Base-by-base conservation (phyloP, 2,113 vertebrate species). In the Semnornis frantzii region DNA sequence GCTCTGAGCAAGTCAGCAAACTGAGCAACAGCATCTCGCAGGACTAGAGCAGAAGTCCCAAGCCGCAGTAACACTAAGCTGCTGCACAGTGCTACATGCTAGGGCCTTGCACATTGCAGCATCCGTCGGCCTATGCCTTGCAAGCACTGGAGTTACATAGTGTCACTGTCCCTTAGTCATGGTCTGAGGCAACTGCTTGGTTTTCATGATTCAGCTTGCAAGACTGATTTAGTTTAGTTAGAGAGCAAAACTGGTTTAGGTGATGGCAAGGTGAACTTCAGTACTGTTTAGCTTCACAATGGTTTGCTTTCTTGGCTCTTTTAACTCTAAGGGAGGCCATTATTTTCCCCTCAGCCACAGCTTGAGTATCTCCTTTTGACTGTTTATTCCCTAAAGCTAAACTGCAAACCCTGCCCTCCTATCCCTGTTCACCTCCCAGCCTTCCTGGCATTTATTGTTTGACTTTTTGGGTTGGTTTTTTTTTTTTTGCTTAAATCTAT, bases 31-130 rank as follows among this genome's bases (percentile, higher is more conserved):
- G 20, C 27, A 66, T 66, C 73, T 54, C 66, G 42, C 11, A 27
- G 42, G 63, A 14, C 14, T 20, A 30, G n/a, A 71, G 34, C 30
- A 74, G 70, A 59, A 58, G 44, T 7, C 28, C 48, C 27, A 55
- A 4, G 3, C 15, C 62, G 23, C 1, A 0, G 2, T 20, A 6
- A 25, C 18, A 1, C 2, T 4, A 33, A 44, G 55, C 30, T 2
- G 2, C 9, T 30, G 48, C 28, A 11, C 0, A 1, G 8, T 2
- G 59, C 39, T 42, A 2, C 5, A 0, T 7, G 34, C 33, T 13
- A 42, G 25, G 31, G 30, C 65, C 37, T 37, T n/a, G 33, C 57
- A 4, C 4, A 0, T 2, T n/a, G 3, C 23, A 48, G 39, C 0
- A 2, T 30, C 50, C 1, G 0, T 4, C 25, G 39, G 8, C 28